A percentile compares a stretch with the other conserved stretches of the same genome.
Evolutionary conservation across 2,113 vertebrate species (phyloP).

Genomic region (Centropristis striata): DNA sequence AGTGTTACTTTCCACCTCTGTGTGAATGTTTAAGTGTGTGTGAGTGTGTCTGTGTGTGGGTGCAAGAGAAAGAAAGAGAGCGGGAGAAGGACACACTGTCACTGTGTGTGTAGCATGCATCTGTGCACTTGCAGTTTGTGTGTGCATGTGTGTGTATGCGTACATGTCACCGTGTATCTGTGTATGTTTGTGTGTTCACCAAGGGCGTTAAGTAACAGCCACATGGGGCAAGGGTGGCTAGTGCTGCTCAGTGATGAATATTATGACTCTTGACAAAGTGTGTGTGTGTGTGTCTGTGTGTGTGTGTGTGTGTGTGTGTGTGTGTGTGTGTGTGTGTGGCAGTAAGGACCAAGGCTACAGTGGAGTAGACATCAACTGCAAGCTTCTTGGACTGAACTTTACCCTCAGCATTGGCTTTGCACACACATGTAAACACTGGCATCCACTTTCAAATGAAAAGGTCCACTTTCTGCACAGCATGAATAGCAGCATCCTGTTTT

Average conservation of each 20-base stretch:
- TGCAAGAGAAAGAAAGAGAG: constrained; percentile 10
- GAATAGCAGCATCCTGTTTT: neutral
- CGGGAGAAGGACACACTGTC: constrained; percentile 7
- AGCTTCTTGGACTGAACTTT: constrained; percentile 35
- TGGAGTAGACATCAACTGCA: constrained; percentile 13
- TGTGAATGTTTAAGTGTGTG: neutral
- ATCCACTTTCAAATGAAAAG: constrained; percentile 11
- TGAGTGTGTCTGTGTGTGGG: constrained; percentile 17
- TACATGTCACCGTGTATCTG: neutral
- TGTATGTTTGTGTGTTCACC: constrained; percentile 25
- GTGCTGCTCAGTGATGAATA: constrained; percentile 64
- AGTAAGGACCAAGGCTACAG: constrained; percentile 17
- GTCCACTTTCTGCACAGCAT: neutral
- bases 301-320: constrained; percentile 32
- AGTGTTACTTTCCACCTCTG: neutral
- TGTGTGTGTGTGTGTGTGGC: constrained; percentile 37
- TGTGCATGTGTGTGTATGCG: constrained; percentile 15
- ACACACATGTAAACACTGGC: constrained; percentile 24
- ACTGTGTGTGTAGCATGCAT: constrained; percentile 34
- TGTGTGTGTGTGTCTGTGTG: constrained; percentile 38
- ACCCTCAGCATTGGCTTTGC: constrained; percentile 15
- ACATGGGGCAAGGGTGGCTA: constrained; percentile 63
- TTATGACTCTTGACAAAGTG: constrained; percentile 65
- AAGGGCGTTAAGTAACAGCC: constrained; percentile 56
- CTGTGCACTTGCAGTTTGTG: constrained; percentile 29